These are phyloP conservation scores for Alfaro cultratus DNA, from an alignment of 2,797 vertebrate species.

Conservation along the genomic window DNA sequence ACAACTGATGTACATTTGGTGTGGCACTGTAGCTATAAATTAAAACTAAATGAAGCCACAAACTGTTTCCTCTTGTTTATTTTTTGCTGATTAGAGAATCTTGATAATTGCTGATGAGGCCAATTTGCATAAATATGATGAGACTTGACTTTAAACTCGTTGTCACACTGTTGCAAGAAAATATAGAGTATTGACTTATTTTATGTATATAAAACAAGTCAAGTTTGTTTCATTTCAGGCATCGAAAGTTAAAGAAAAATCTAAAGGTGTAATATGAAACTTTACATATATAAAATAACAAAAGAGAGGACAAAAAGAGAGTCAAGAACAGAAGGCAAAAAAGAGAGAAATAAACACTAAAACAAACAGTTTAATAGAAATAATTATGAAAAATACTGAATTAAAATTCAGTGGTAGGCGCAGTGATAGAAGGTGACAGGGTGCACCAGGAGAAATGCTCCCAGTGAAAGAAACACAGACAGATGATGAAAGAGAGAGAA, in stretches of 20 bases:
- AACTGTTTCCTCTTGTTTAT: not conserved
- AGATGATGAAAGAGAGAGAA: constrained; percentile 35
- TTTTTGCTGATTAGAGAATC: not conserved
- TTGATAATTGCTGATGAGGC: not conserved
- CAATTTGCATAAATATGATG: not conserved
- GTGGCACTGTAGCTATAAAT: not conserved
- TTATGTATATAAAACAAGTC: no score
- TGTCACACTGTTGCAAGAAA: not conserved
- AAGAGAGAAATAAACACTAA: not conserved
- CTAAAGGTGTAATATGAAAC: not conserved
- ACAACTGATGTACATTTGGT: not conserved
- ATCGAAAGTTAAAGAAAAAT: no score
- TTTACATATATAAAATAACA: not conserved
- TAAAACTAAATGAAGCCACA: not conserved
- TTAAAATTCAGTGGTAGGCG: constrained; percentile 5
- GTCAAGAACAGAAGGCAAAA: not conserved
- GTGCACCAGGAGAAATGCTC: constrained; percentile 31
- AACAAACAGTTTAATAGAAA: constrained; percentile 3
- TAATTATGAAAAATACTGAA: constrained; percentile 20
- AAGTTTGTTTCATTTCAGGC: no score
- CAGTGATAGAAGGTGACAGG: constrained; percentile 43
- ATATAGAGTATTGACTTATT: not conserved
- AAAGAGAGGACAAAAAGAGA: not conserved
- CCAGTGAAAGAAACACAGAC: constrained; percentile 20
- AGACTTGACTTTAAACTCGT: not conserved